Conservation (phyloP, 2,888 invertebrate species). For the Periphyllus acericola region DNA sequence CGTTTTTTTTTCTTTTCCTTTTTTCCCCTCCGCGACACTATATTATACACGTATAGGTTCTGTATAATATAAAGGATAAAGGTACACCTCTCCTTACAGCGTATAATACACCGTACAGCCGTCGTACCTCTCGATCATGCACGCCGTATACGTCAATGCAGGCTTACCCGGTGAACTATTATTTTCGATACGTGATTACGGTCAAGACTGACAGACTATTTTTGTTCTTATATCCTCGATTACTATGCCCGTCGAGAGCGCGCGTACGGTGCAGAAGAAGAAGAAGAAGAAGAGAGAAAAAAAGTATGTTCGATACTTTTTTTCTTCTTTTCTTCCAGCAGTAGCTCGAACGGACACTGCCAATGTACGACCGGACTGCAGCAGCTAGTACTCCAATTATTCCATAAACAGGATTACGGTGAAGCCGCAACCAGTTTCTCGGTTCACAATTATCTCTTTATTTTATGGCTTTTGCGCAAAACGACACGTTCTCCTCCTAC, state of each 20-base stretch:
- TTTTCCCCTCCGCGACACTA: neutral
- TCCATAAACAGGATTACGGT: conserved; percentile 41
- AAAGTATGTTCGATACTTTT: neutral
- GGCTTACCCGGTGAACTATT: neutral
- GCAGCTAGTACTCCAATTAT: conserved; percentile 30
- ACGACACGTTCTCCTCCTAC: conserved; percentile 20
- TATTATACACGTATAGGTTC: neutral
- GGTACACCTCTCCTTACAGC: neutral
- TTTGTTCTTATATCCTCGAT: conserved; percentile 1
- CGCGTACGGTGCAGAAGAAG: no score
- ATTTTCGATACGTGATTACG: neutral
- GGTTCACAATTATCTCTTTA: conserved; percentile 38
- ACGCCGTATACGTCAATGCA: neutral
- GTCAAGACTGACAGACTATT: neutral
- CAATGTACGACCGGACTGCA: neutral
- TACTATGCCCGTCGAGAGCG: neutral
- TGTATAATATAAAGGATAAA: no score
- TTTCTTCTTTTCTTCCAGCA: neutral
- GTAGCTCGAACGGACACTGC: neutral
- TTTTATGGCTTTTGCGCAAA: conserved; percentile 40
- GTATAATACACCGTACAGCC: neutral
- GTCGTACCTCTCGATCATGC: neutral
- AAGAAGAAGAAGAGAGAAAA: neutral
- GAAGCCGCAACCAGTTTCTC: conserved; percentile 46
- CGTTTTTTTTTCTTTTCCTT: no score